These are phyloP conservation scores for Parochlus steinenii DNA, from an alignment of 2,888 invertebrate genomes.

Conservation along the genomic window DNA sequence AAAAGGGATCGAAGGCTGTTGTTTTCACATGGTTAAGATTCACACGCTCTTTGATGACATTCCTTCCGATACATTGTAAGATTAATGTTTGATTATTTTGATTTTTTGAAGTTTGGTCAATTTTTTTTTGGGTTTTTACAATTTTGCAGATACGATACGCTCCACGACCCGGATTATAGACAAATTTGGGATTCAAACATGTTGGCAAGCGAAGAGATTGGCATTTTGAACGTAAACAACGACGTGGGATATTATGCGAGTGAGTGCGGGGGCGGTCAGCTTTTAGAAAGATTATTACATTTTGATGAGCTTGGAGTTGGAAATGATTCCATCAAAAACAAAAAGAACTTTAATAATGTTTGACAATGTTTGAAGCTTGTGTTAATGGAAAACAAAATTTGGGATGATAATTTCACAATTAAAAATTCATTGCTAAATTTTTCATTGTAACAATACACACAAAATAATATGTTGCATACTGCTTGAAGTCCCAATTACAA, in stretches of 20 bases:
- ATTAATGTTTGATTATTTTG: too few relatives aligned
- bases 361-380: too few relatives aligned
- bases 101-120: slow-evolving; percentile 42
- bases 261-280: slow-evolving; percentile 33
- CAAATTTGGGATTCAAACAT: slow-evolving; percentile 85
- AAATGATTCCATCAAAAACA: too few relatives aligned
- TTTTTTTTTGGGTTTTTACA: slow-evolving; percentile 53
- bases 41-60: slow-evolving; percentile 45
- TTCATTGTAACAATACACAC: too few relatives aligned
- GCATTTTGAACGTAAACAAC: slow-evolving; percentile 81
- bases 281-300: too few relatives aligned
- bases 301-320: too few relatives aligned
- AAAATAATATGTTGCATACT: too few relatives aligned
- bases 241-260: slow-evolving; percentile 86
- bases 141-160: slow-evolving; percentile 78
- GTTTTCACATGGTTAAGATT: slow-evolving; percentile 48
- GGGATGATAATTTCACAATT: too few relatives aligned
- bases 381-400: too few relatives aligned
- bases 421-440: too few relatives aligned
- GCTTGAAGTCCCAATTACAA: too few relatives aligned
- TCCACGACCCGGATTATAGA: slow-evolving; percentile 79
- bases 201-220: slow-evolving; percentile 72
- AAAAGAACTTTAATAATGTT: too few relatives aligned
- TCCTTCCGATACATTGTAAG: slow-evolving; percentile 41
- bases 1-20: slow-evolving; percentile 37